Evolutionary conservation across 2,888 invertebrate genomes (phyloP).

Genomic region (Sinentomon sp.): DNA sequence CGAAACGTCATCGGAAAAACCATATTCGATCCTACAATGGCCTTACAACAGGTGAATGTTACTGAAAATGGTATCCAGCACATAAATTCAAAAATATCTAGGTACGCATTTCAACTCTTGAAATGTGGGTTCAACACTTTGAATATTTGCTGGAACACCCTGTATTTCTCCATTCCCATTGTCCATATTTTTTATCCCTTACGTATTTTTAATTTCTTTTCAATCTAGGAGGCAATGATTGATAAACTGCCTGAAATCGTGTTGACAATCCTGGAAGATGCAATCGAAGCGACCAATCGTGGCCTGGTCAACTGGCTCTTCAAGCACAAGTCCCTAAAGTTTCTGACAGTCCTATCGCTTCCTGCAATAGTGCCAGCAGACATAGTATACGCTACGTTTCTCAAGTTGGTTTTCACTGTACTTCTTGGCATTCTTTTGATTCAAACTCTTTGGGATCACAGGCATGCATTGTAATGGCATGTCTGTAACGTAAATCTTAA

Average conservation of each 20-base stretch:
- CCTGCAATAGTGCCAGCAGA: conserved; percentile 72
- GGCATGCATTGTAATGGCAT: no score
- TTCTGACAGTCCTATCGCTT: conserved; percentile 47
- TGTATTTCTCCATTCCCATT: no score
- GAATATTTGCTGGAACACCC: no score
- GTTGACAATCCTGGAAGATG: conserved; percentile 67
- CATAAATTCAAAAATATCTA: no score
- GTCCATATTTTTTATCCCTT: no score
- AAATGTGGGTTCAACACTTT: no score
- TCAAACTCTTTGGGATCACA: neutral
- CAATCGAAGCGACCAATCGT: conserved; percentile 71
- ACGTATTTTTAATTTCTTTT: conserved; percentile 12
- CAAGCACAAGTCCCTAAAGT: conserved; percentile 48
- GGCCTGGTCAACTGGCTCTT: conserved; percentile 74
- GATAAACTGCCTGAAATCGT: conserved; percentile 74
- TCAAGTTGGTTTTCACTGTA: conserved; percentile 38
- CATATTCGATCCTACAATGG: no score
- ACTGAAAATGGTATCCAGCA: no score
- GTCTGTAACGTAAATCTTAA: no score
- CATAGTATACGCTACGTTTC: conserved; percentile 54
- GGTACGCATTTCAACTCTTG: no score
- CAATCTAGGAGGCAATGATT: conserved; percentile 52
- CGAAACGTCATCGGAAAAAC: no score
- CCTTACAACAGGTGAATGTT: no score
- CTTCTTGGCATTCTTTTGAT: conserved; percentile 3